A percentile compares a stretch with the other conserved stretches of the same genome.
Conservation (phyloP, 2,113 vertebrate genomes). For the Leptosomus discolor region DNA sequence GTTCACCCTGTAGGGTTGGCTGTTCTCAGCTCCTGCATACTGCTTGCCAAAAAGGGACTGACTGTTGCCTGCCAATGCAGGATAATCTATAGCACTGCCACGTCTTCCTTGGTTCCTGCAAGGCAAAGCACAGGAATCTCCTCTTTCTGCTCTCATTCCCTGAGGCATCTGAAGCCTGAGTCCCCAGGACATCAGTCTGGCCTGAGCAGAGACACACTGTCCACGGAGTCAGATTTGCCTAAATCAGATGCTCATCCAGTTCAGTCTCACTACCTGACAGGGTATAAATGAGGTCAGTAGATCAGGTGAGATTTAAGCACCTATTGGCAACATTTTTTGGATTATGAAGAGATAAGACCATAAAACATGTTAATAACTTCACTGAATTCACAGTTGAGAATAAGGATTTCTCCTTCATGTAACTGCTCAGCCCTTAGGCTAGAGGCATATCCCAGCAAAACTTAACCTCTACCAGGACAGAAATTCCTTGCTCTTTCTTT, state of each 20-base stretch:
- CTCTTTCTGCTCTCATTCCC: background rate
- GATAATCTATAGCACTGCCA: background rate
- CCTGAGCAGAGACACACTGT: background rate
- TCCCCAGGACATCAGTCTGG: background rate
- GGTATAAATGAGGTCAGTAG: background rate
- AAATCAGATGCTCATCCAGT: background rate
- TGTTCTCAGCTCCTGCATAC: rapidly evolving
- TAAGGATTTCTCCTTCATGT: background rate
- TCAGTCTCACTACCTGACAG: background rate
- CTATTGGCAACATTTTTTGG: background rate
- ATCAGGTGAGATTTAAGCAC: background rate
- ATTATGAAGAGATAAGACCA: background rate
- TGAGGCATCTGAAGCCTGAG: background rate
- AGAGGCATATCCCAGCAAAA: background rate
- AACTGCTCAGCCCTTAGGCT: background rate
- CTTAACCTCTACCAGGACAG: background rate
- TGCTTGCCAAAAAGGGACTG: background rate
- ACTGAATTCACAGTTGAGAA: background rate
- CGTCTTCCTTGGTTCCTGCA: background rate
- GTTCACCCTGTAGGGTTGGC: rapidly evolving
- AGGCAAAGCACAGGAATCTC: background rate
- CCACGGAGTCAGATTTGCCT: background rate
- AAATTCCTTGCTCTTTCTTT: background rate
- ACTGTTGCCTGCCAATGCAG: background rate
- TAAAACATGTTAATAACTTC: background rate